A percentile compares a stretch with the other conserved stretches of the same genome.
These are phyloP conservation scores for Polyodon spathula DNA, from an alignment of 2,113 vertebrate genomes.

Conservation along the genomic window DNA sequence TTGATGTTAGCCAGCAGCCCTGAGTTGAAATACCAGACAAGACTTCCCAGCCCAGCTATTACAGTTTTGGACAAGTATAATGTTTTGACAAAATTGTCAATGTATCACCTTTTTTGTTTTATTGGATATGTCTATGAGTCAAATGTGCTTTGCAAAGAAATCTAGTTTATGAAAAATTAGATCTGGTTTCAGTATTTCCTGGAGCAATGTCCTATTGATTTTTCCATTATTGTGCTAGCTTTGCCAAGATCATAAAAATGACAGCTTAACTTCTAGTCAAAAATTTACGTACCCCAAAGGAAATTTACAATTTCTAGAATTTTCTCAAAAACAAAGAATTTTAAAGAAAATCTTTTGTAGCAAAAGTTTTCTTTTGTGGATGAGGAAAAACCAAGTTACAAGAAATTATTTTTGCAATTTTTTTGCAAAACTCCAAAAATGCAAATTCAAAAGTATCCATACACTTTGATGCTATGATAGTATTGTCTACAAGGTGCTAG, in stretches of 20 bases:
- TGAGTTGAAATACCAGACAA: neutral
- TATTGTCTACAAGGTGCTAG: too few relatives aligned
- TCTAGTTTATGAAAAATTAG: neutral
- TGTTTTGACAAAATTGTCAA: neutral
- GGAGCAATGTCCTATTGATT: neutral
- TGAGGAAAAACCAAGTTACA: too few relatives aligned
- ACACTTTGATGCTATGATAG: too few relatives aligned
- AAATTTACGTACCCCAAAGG: neutral
- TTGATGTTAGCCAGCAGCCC: neutral
- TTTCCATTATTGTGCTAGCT: neutral
- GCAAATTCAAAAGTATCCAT: too few relatives aligned
- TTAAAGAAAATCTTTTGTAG: too few relatives aligned
- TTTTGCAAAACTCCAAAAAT: too few relatives aligned
- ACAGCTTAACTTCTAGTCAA: neutral
- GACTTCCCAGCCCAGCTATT: neutral
- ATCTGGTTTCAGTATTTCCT: conserved; percentile 2
- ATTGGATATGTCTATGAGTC: neutral
- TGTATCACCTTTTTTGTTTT: neutral
- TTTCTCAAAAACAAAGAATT: neutral
- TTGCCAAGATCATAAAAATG: conserved; percentile 13
- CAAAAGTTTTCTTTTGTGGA: too few relatives aligned
- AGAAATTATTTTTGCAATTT: too few relatives aligned
- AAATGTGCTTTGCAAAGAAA: neutral
- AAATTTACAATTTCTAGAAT: neutral
- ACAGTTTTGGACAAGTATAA: neutral